A percentile compares a stretch with the other conserved stretches of the same genome.
phyloP scores from a whole-genome alignment of 2,113 vertebrate species.

The Galbula dea region DNA sequence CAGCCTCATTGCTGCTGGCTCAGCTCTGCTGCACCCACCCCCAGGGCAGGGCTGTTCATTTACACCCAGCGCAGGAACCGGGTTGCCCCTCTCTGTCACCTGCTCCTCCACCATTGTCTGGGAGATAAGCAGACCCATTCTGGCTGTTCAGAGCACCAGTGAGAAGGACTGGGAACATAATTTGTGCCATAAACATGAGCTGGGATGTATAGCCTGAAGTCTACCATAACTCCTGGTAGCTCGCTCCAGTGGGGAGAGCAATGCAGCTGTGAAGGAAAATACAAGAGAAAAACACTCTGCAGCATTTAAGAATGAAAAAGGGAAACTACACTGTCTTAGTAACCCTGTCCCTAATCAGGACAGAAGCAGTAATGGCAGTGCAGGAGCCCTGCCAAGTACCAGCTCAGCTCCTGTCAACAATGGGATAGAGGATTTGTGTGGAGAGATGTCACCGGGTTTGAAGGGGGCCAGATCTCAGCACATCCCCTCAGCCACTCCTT shows the following conservation, averaged over 20 bases:
- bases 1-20: not conserved
- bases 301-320: conserved; percentile 19
- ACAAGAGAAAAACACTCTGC: not conserved
- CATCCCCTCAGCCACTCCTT: fast-evolving
- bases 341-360: not conserved
- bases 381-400: not conserved
- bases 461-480: fast-evolving
- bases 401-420: not conserved
- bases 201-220: not conserved
- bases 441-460: not conserved
- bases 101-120: not conserved
- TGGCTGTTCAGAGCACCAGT: not conserved
- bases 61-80: not conserved
- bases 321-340: not conserved
- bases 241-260: not conserved
- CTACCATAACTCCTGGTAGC: not conserved
- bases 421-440: not conserved
- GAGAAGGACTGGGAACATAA: not conserved
- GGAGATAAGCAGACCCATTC: not conserved
- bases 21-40: no score
- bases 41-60: fast-evolving
- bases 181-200: not conserved
- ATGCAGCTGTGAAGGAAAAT: not conserved
- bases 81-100: not conserved
- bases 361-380: not conserved